Conservation (phyloP, 1,140 invertebrate species). For the Amphibalanus amphitrite region DNA sequence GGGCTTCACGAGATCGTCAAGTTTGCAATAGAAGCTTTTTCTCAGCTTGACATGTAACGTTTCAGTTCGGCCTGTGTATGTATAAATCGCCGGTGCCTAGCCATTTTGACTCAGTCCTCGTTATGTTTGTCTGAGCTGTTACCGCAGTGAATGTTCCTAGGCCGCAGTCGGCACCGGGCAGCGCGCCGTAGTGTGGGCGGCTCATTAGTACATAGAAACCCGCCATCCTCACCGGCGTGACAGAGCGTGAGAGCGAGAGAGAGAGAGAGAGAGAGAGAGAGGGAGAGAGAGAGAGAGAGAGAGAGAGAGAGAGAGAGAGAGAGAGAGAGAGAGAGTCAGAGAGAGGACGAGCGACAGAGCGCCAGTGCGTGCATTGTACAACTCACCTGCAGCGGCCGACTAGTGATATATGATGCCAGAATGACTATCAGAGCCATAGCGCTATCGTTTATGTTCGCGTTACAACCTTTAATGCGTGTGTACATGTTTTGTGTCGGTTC, state of each 20-base stretch:
- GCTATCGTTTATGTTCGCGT: neutral
- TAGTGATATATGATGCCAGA: neutral
- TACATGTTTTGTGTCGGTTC: neutral
- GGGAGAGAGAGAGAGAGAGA: conserved; percentile 6
- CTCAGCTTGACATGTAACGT: too few species aligned
- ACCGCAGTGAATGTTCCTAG: neutral
- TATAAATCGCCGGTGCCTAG: too few species aligned
- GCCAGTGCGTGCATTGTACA: neutral
- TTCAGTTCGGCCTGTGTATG: too few species aligned
- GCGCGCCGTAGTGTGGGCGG: too few species aligned
- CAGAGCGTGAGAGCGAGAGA: conserved; percentile 5
- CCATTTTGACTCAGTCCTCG: too few species aligned
- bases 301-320: conserved; percentile 1
- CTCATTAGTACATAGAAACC: neutral
- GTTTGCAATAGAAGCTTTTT: too few species aligned
- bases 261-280: conserved; percentile 1
- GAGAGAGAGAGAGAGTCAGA: neutral
- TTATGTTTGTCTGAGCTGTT: too few species aligned
- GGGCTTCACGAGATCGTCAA: too few species aligned
- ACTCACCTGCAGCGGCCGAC: neutral
- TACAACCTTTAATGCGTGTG: neutral
- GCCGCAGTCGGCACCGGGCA: neutral
- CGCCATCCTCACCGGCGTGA: too few species aligned
- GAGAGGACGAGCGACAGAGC: neutral
- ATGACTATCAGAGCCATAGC: neutral